phyloP scores from a whole-genome alignment of 2,888 invertebrate genomes.

The Mythimna vitellina region DNA sequence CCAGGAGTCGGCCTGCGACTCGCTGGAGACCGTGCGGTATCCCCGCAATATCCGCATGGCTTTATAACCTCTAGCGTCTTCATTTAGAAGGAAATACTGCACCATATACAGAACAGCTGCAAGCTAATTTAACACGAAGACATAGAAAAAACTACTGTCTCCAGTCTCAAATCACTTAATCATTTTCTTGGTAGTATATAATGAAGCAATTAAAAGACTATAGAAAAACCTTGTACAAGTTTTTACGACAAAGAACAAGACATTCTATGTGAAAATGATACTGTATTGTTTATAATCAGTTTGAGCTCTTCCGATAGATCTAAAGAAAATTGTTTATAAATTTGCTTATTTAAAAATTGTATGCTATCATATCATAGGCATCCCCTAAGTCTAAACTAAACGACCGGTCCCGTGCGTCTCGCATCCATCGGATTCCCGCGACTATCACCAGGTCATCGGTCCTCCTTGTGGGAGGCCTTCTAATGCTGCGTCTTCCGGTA shows the following conservation, averaged over 20 bases:
- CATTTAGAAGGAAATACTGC: too few relatives aligned
- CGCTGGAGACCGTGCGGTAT: too few relatives aligned
- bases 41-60: too few relatives aligned
- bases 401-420: too few relatives aligned
- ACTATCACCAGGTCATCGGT: too few relatives aligned
- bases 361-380: too few relatives aligned
- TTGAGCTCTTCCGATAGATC: neutral
- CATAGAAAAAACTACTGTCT: neutral
- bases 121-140: neutral
- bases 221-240: slow-evolving; percentile 31
- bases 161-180: slow-evolving; percentile 12
- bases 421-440: too few relatives aligned
- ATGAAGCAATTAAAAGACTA: slow-evolving; percentile 36
- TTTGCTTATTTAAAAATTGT: neutral
- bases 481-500: too few relatives aligned
- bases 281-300: slow-evolving; percentile 38
- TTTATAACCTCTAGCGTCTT: neutral
- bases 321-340: neutral
- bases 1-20: too few relatives aligned
- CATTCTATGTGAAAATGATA: slow-evolving; percentile 47
- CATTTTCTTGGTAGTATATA: slow-evolving; percentile 16
- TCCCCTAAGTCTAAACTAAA: too few relatives aligned
- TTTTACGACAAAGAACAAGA: slow-evolving; percentile 28
- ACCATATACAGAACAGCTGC: too few relatives aligned
- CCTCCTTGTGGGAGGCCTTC: too few relatives aligned